A percentile compares a stretch with the other conserved stretches of the same genome.
These are phyloP conservation scores for Neogale vison DNA, from an alignment of 2,113 vertebrate species.

Conservation along the genomic window DNA sequence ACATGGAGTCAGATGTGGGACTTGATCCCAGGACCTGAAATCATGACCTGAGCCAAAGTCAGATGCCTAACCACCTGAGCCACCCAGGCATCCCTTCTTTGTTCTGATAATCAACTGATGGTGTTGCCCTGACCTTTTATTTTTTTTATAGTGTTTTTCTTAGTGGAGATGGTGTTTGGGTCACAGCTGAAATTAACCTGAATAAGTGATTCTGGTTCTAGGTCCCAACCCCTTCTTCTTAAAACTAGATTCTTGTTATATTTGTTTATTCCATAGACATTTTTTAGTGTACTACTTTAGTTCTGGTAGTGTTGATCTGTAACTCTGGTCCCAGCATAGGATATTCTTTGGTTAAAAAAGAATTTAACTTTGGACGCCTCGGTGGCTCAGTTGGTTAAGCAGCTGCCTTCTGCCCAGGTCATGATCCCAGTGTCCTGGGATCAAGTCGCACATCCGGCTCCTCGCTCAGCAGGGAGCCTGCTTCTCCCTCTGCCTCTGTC, in stretches of 20 bases:
- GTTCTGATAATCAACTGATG: not conserved
- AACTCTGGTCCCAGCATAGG: not conserved
- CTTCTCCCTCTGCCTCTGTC: too few relatives aligned
- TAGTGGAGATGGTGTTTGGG: not conserved
- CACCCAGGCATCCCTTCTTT: not conserved
- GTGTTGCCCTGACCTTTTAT: not conserved
- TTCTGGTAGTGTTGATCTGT: not conserved
- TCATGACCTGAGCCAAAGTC: not conserved
- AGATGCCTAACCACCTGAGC: not conserved
- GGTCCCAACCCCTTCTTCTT: not conserved
- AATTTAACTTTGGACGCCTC: not conserved
- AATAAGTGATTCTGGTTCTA: not conserved
- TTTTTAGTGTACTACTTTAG: not conserved
- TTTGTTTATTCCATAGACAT: not conserved
- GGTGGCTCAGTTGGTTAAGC: too few relatives aligned
- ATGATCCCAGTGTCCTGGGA: too few relatives aligned
- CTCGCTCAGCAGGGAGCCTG: too few relatives aligned
- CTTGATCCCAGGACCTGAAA: not conserved
- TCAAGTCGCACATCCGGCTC: too few relatives aligned
- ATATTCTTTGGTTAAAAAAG: not conserved
- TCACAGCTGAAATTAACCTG: slow-evolving; percentile 6
- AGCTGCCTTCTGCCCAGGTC: too few relatives aligned
- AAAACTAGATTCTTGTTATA: not conserved
- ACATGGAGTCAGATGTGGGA: not conserved
- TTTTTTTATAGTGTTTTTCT: slow-evolving; percentile 30